Evolutionary conservation across 1,140 invertebrate species (phyloP).

Genomic region (Pogonognathellus flavescens): DNA sequence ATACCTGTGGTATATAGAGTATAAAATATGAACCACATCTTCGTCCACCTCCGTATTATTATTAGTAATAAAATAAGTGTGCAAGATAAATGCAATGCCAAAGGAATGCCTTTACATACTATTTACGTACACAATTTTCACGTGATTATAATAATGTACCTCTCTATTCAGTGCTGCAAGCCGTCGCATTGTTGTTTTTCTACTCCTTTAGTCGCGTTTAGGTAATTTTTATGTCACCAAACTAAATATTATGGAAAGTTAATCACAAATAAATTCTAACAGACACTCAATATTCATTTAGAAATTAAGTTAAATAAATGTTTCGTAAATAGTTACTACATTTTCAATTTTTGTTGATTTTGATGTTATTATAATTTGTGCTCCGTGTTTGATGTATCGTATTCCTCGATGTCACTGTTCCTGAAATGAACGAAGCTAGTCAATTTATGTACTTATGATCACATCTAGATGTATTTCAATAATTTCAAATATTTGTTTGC

Average conservation of each 20-base stretch:
- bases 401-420: constrained; percentile 15
- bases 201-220: no score
- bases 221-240: no score
- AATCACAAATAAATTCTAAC: no score
- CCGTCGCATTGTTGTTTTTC: no score
- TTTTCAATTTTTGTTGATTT: no score
- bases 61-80: neutral
- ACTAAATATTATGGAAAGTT: no score
- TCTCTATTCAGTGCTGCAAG: neutral
- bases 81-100: constrained; percentile 18
- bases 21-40: constrained; percentile 4
- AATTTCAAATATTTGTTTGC: no score
- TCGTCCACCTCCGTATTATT: constrained; percentile 20
- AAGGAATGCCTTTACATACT: constrained; percentile 36
- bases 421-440: constrained; percentile 38
- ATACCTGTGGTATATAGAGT: neutral
- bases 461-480: neutral
- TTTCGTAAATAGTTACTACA: no score
- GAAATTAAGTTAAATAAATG: no score
- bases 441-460: neutral
- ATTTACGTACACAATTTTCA: neutral
- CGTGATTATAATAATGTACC: constrained; percentile 4
- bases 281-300: no score
- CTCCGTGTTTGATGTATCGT: neutral
- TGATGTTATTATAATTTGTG: no score